phyloP scores from a whole-genome alignment of 2,797 vertebrate genomes.

The Coilia nasus region DNA sequence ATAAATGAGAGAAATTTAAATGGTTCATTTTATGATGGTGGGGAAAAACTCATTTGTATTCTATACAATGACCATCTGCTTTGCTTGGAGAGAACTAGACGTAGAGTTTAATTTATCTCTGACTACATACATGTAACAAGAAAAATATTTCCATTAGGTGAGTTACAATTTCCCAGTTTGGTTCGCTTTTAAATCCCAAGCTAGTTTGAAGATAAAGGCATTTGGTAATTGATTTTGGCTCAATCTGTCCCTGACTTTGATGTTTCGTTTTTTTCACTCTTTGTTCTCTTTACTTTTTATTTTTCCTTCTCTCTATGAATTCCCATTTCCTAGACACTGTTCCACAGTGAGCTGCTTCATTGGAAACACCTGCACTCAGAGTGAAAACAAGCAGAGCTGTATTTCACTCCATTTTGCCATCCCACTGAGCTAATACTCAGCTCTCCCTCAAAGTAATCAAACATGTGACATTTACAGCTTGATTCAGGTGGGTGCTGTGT shows the following conservation, averaged over 20 bases:
- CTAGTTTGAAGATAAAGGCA: conserved; percentile 58
- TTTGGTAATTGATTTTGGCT: conserved; percentile 63
- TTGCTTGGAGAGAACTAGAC: background rate
- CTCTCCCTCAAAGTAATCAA: conserved; percentile 67
- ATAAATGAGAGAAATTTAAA: conserved; percentile 23
- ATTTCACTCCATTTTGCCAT: conserved; percentile 57
- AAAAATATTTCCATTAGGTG: conserved; percentile 53
- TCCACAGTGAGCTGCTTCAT: conserved; percentile 57
- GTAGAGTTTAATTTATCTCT: background rate
- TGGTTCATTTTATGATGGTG: conserved; percentile 25
- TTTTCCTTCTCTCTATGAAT: conserved; percentile 52
- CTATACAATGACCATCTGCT: conserved; percentile 23
- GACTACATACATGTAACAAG: conserved; percentile 24
- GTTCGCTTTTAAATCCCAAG: conserved; percentile 50
- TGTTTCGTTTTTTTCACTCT: conserved; percentile 57
- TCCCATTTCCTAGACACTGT: conserved; percentile 48
- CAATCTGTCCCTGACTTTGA: conserved; percentile 65
- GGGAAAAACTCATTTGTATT: conserved; percentile 17
- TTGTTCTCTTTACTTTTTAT: conserved; percentile 55
- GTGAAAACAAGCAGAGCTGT: conserved; percentile 62
- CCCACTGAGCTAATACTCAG: conserved; percentile 53
- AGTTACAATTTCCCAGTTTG: conserved; percentile 58
- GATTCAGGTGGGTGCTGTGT: background rate
- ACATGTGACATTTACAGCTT: conserved; percentile 38
- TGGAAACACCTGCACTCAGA: conserved; percentile 69